Evolutionary conservation across 2,888 invertebrate species (phyloP), one percentile per base, ranked within the genome.

Genomic region (Sylvicola fuscatus): DNA sequence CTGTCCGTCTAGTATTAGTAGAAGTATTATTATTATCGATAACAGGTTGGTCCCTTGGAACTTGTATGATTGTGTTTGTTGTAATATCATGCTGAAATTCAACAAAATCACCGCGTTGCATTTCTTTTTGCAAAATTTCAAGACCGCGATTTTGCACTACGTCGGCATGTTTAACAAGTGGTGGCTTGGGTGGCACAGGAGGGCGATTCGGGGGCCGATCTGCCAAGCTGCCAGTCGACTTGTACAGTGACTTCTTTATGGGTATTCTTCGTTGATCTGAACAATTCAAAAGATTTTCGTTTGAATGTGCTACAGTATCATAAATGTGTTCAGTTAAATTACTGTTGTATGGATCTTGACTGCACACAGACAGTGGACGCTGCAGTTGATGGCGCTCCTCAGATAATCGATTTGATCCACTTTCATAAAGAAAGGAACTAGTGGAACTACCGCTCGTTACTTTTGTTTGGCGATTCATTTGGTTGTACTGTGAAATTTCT

Each of bases 41-140:
- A 28, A 14, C 8, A 11, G 14, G 32, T 36, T 1, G 39, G 33
- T 33, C 54, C 47, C 41, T 51, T 38, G 27, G 10, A 16, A 40
- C 30, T 32, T 34, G 50, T 33, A 50, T 52, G 35, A 59, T 55
- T 33, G 53, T 53, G 38, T 59, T 59, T 26, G 59, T 59, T 37
- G 45, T 47, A 10, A 47, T 44, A 40, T 59, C 51, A 39, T 59
- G 59, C 36, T 58, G 54, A 40, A 54, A 58, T 7, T 58, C 52
- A 3, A 56, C 45, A 39, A 57, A 56, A 43, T 57, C 56, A 2
- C 58, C 58, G 15, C 55, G 55, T 3, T 57, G 54, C 32, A 58
- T 49, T 42, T 58, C 55, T 16, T 46, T 46, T 44, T 57, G 55
- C 36, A 59, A 53, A 32, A 47, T 51, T 38, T 55, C 53, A 28